These are phyloP conservation scores for Stictonetta naevosa DNA, from an alignment of 2,113 vertebrate species.

Conservation along the genomic window DNA sequence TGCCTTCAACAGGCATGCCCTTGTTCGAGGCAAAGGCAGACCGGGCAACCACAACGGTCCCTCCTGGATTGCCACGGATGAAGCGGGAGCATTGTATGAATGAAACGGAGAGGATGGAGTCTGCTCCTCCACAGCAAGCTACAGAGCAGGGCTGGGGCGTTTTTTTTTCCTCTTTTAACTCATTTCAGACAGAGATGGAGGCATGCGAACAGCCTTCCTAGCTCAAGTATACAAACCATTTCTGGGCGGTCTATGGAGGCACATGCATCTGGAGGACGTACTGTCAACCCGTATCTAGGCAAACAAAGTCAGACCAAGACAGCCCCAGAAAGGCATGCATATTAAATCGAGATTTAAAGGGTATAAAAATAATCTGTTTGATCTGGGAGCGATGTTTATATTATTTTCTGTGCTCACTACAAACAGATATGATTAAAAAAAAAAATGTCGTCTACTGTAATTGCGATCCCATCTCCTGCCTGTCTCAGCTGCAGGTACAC, in stretches of 20 bases:
- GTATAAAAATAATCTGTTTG: conserved; percentile 59
- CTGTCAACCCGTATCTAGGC: conserved; percentile 11
- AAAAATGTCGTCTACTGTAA: conserved; percentile 34
- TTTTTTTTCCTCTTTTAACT: background rate
- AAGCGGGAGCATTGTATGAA: conserved; percentile 51
- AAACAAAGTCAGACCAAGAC: conserved; percentile 48
- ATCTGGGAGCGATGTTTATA: conserved; percentile 56
- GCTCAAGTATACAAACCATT: conserved; percentile 46
- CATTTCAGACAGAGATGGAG: background rate
- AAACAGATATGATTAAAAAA: conserved; percentile 55
- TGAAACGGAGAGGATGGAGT: background rate
- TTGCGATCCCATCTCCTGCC: conserved; percentile 45
- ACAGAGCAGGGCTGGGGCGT: background rate
- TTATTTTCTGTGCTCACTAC: conserved; percentile 52
- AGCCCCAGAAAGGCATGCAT: conserved; percentile 54
- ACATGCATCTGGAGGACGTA: conserved; percentile 3
- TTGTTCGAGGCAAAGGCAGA: conserved; percentile 46
- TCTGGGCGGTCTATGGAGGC: background rate
- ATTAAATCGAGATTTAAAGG: conserved; percentile 42
- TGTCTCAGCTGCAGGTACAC: conserved; percentile 54
- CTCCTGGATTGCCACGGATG: conserved; percentile 61
- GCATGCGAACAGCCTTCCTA: background rate
- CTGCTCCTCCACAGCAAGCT: background rate
- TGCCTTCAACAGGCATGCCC: conserved; percentile 54
- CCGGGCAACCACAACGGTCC: conserved; percentile 52